Percentiles rank a stretch among this genome's conserved stretches.
Conservation (phyloP, 53 echinoderm and acorn worm species). For the Patiria pectinifera region DNA sequence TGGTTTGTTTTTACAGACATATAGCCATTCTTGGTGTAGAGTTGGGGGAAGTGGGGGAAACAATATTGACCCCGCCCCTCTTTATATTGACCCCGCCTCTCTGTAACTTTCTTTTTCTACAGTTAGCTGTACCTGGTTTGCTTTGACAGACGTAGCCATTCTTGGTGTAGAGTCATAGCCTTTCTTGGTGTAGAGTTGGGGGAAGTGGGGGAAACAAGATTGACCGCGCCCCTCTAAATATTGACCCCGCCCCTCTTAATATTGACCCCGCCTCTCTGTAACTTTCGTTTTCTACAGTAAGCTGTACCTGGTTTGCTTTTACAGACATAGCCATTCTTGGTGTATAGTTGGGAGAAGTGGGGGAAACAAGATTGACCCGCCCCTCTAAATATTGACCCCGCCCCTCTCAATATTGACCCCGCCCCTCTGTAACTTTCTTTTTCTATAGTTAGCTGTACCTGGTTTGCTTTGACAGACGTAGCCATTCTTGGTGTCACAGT, state of each 20-base stretch:
- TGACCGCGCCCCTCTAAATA: no score
- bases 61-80: neutral
- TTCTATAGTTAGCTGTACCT: constrained; percentile 23
- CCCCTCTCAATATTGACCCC: neutral
- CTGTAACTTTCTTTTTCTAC: no score
- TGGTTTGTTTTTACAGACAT: constrained; percentile 71
- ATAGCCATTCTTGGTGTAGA: constrained; percentile 25
- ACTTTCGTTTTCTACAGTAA: neutral
- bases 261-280: neutral
- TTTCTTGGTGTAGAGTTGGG: no score
- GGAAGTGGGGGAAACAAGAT: no score
- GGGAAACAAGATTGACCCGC: no score
- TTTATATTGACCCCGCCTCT: neutral
- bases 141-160: constrained; percentile 79
- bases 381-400: neutral
- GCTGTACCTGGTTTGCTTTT: constrained; percentile 66
- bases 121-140: constrained; percentile 47
- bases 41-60: no score
- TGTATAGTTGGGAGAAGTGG: no score
- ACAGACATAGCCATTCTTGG: constrained; percentile 57
- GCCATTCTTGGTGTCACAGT: constrained; percentile 32
- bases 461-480: constrained; percentile 75
- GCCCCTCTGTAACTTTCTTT: no score
- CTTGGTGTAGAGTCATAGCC: neutral
- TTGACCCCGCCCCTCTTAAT: neutral